A percentile compares a stretch with the other conserved stretches of the same genome.
Conservation (phyloP, 2,113 vertebrate genomes). For the Platysternon megacephalum region DNA sequence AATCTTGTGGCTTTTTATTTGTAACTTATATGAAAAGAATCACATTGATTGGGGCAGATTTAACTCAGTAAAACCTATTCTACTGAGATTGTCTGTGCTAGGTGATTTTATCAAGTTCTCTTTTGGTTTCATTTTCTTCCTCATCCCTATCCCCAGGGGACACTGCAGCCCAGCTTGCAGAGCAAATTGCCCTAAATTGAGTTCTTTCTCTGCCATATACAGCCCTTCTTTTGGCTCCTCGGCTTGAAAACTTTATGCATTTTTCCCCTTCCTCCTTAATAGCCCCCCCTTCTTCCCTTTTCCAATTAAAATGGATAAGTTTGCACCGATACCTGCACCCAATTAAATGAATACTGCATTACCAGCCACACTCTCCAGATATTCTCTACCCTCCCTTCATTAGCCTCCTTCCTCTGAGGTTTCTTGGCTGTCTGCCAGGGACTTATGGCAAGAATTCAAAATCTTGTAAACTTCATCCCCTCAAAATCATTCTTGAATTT, state of each 20-base stretch:
- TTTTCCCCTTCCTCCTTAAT: conserved; percentile 86
- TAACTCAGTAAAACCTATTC: conserved; percentile 98
- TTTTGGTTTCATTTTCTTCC: conserved; percentile 98
- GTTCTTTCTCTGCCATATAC: conserved; percentile 95
- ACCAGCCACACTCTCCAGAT: conserved; percentile 80
- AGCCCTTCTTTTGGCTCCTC: conserved; percentile 90
- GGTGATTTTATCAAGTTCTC: conserved; percentile 97
- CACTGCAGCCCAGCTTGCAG: conserved; percentile 92
- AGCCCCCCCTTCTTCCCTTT: conserved; percentile 78
- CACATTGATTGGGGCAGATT: conserved; percentile 97
- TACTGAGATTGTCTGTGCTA: conserved; percentile 89
- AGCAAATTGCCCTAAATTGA: conserved; percentile 99
- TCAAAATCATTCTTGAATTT: conserved; percentile 86
- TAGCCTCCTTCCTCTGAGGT: conserved; percentile 86
- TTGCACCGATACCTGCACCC: conserved; percentile 87
- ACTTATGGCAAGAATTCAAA: conserved; percentile 88
- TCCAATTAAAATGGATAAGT: conserved; percentile 89
- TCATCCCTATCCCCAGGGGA: conserved; percentile 94
- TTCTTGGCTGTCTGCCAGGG: conserved; percentile 85
- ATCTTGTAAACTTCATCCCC: conserved; percentile 85
- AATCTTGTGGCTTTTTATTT: conserved; percentile 96
- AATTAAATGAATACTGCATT: conserved; percentile 88
- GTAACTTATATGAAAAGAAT: conserved; percentile 97
- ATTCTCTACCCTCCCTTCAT: conserved; percentile 91
- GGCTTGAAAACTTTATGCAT: conserved; percentile 91